These are phyloP conservation scores for Potamilus streckersoni DNA, from an alignment of 1,140 invertebrate genomes.

Conservation along the genomic window DNA sequence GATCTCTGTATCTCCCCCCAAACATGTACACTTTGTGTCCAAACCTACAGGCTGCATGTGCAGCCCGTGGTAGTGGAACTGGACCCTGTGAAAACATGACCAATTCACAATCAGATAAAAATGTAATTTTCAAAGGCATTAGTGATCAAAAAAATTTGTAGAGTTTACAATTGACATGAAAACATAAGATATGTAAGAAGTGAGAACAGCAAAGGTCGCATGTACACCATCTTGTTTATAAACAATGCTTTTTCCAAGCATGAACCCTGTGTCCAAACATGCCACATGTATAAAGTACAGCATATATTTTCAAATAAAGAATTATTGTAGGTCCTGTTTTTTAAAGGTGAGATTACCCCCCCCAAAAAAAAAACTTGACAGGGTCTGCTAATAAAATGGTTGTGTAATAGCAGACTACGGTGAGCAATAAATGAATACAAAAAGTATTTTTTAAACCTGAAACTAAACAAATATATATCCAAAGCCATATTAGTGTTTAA, in stretches of 20 bases:
- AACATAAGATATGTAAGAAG: not conserved
- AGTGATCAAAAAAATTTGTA: not conserved
- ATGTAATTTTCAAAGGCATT: not conserved
- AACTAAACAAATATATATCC: too few species aligned
- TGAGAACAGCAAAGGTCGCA: not conserved
- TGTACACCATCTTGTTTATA: constrained; percentile 1
- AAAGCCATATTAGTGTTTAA: too few species aligned
- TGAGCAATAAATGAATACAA: too few species aligned
- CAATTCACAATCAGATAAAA: not conserved
- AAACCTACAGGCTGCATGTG: constrained; percentile 64
- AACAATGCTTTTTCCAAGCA: not conserved
- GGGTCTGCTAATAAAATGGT: too few species aligned
- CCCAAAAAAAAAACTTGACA: too few species aligned
- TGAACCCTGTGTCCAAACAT: not conserved
- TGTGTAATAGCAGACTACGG: too few species aligned
- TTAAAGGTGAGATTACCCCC: too few species aligned
- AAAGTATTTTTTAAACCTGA: too few species aligned
- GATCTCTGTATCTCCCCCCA: constrained; percentile 66
- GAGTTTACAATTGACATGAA: not conserved
- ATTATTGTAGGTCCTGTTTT: too few species aligned
- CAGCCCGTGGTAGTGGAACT: constrained; percentile 67
- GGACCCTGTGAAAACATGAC: constrained; percentile 45
- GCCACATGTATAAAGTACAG: too few species aligned
- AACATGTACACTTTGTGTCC: constrained; percentile 67
- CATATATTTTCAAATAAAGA: too few species aligned